phyloP scores from a whole-genome alignment of 2,113 vertebrate genomes.

The Brienomyrus longianalis region DNA sequence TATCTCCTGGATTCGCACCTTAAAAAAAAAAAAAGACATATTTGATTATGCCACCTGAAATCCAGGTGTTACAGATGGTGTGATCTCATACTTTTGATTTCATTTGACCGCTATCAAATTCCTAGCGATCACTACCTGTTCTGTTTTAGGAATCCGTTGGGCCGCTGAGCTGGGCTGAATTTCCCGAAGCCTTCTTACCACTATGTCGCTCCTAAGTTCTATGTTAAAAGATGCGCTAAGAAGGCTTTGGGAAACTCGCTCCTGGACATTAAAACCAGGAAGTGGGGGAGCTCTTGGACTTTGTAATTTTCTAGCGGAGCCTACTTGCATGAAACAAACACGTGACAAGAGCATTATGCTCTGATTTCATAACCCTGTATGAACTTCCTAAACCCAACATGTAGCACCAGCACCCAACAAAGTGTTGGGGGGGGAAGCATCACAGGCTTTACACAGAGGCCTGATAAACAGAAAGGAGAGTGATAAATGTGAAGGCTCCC shows the following conservation, averaged over 20 bases:
- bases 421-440: not conserved
- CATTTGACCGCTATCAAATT: not conserved
- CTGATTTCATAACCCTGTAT: not conserved
- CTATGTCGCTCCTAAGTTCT: no score
- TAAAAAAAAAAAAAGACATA: not conserved
- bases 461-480: not conserved
- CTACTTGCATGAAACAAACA: not conserved
- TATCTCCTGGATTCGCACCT: slow-evolving; percentile 6
- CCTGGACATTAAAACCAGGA: not conserved
- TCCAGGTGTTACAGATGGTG: not conserved
- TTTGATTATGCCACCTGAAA: not conserved
- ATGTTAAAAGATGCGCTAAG: no score
- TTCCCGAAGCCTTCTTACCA: no score
- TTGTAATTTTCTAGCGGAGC: not conserved
- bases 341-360: not conserved
- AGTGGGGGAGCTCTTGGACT: not conserved
- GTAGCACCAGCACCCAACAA: not conserved
- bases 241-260: no score
- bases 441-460: not conserved
- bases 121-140: not conserved
- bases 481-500: slow-evolving; percentile 42
- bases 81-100: not conserved
- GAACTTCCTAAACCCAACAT: not conserved
- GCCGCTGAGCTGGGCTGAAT: not conserved
- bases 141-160: not conserved